Evolutionary conservation across 2,888 invertebrate genomes (phyloP), one percentile per base, ranked within the genome.

Genomic region (Cataglyphis rosenhaueri): DNA sequence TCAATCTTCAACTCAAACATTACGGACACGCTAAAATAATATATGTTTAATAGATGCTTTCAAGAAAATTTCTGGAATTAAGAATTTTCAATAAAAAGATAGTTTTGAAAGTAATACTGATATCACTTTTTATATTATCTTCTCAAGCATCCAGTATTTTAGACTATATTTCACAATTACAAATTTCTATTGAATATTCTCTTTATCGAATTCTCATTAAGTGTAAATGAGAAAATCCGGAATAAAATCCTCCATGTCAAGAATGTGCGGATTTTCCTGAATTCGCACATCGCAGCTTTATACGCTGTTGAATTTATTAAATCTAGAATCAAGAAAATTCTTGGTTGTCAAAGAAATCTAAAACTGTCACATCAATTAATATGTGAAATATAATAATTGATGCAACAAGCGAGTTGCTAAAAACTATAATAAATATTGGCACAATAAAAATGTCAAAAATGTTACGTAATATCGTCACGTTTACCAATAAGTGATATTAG

Each of bases 121-220:
- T 9, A 41, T 10, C 25, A 35, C 10, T 57, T 10, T 59, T 41
- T 35, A 44, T 25, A 29, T n/a, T 25, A 48, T 25, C n/a, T 65
- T 38, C 57, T 6, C 25, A 57, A 18, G 0, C 25, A 35, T 15
- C 3, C 4, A 70, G 21, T 12, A 48, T 29, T 21, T 57, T 8
- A 52, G 4, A 10, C 21, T 57, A n/a, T 10, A 55, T 4, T 21
- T 32, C 8, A 18, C 29, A 35, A 18, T 6, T n/a, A 9, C 3
- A 15, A 41, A 29, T 48, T 75, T 38, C 35, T 3, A 12, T 75
- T 5, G 2, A 65, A 65, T 38, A 15, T 65, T 8, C 10, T 57
- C 44, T 74, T 21, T 32, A 32, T 41, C 8, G n/a, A 25, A 73
- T 41, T 73, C 32, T 41, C 32, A 35, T 62, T 32, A 64, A 35